Evolutionary conservation across 1,140 invertebrate species (phyloP).

Genomic region (Drosophila pseudoobscura): DNA sequence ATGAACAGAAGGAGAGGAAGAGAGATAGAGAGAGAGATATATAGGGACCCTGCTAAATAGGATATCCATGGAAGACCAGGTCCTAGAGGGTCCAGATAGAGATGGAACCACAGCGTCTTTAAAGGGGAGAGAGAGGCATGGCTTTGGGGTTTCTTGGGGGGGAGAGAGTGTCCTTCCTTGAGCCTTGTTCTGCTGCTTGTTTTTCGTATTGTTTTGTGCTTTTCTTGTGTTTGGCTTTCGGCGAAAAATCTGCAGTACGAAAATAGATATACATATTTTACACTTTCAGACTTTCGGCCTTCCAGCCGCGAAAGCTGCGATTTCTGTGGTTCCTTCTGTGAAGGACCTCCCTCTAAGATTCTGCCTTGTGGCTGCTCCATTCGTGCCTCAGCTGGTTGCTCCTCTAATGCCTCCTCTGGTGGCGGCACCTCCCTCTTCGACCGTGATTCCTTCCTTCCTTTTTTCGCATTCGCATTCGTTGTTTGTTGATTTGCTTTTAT

Average conservation of each 20-base stretch:
- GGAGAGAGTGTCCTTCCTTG: slow-evolving; percentile 26
- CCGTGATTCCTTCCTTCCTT: slow-evolving; percentile 16
- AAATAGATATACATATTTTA: slow-evolving; percentile 57
- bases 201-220: slow-evolving; percentile 14
- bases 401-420: not conserved
- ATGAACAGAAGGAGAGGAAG: not conserved
- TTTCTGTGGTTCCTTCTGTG: slow-evolving; percentile 23
- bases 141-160: no score
- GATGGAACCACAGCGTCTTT: no score
- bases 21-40: no score
- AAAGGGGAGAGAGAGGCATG: no score
- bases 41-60: no score
- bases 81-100: not conserved
- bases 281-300: slow-evolving; percentile 52
- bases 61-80: no score
- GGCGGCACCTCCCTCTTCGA: not conserved
- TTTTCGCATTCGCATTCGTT: slow-evolving; percentile 53
- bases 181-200: slow-evolving; percentile 42
- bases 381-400: no score
- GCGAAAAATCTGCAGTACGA: slow-evolving; percentile 74
- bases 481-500: slow-evolving; percentile 77
- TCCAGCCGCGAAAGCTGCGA: slow-evolving; percentile 27
- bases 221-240: slow-evolving; percentile 63
- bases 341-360: no score
- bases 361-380: no score